These are phyloP conservation scores for Scaptomyza polygonia DNA, from an alignment of 2,888 invertebrate genomes.

Conservation along the genomic window DNA sequence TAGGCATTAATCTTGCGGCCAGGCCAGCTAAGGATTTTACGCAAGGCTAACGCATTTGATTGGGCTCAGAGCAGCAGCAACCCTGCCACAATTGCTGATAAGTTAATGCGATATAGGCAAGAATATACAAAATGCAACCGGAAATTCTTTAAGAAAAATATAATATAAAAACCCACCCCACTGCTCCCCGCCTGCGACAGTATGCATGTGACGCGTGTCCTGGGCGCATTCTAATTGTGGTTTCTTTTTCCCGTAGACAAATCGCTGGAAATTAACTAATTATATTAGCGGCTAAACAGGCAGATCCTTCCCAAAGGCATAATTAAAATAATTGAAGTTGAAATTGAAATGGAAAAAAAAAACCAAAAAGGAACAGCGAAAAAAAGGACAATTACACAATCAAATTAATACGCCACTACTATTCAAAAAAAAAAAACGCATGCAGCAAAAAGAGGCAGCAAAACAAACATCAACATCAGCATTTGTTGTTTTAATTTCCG, in stretches of 20 bases:
- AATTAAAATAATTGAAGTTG: slow-evolving; percentile 73
- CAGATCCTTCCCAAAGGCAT: slow-evolving; percentile 38
- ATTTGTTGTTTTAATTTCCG: slow-evolving; percentile 4
- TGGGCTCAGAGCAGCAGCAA: slow-evolving; percentile 15
- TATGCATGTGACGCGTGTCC: slow-evolving; percentile 63
- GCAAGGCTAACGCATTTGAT: slow-evolving; percentile 60
- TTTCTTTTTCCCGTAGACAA: slow-evolving; percentile 52
- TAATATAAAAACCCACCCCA: slow-evolving; percentile 31
- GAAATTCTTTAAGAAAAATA: slow-evolving; percentile 4
- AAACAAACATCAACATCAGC: slow-evolving; percentile 33
- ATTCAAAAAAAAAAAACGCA: slow-evolving; percentile 49
- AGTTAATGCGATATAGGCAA: slow-evolving; percentile 37
- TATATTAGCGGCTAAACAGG: slow-evolving; percentile 47
- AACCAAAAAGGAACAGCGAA: slow-evolving; percentile 18
- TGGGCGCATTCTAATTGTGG: slow-evolving; percentile 58
- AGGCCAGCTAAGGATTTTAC: slow-evolving; percentile 48
- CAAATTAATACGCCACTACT: slow-evolving; percentile 67
- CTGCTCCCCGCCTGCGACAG: not conserved
- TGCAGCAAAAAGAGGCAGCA: slow-evolving; percentile 22
- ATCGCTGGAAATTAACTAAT: slow-evolving; percentile 76
- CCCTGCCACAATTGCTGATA: slow-evolving; percentile 24
- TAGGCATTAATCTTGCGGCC: slow-evolving; percentile 67
- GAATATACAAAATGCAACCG: slow-evolving; percentile 19
- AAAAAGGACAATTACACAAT: slow-evolving; percentile 72
- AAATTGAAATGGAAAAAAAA: slow-evolving; percentile 47